Conservation (phyloP, 1,140 invertebrate species). For the Platorchestia sp. region DNA sequence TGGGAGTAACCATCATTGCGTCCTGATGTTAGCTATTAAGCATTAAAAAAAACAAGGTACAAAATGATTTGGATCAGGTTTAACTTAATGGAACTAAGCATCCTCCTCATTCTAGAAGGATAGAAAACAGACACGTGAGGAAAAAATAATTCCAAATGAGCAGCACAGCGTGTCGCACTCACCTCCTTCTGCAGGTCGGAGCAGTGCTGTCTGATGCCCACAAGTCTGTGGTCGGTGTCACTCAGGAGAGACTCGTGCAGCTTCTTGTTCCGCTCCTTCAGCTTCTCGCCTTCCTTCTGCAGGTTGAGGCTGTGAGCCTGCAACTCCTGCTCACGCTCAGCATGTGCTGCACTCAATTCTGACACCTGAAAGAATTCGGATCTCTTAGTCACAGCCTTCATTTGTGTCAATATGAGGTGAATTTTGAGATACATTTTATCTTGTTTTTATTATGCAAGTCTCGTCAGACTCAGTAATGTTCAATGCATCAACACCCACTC, state of each 20-base stretch:
- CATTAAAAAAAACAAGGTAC: too few relatives aligned
- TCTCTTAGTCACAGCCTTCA: background rate
- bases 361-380: background rate
- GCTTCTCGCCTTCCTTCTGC: conserved; percentile 58
- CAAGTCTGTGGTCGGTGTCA: conserved; percentile 65
- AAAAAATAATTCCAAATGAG: background rate
- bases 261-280: conserved; percentile 60
- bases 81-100: too few relatives aligned
- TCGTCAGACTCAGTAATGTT: background rate
- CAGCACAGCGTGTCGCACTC: background rate
- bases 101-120: background rate
- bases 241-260: conserved; percentile 64
- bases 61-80: too few relatives aligned
- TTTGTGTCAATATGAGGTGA: too few relatives aligned
- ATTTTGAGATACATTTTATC: background rate
- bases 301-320: conserved; percentile 57
- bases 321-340: conserved; percentile 59
- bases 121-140: background rate
- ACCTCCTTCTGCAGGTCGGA: conserved; percentile 65
- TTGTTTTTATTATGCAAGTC: background rate
- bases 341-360: background rate
- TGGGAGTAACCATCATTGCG: too few relatives aligned
- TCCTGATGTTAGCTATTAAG: too few relatives aligned
- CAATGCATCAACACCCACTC: background rate
- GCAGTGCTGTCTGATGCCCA: conserved; percentile 61